Base-by-base conservation (phyloP, 2,113 vertebrate species). In the Orthonyx spaldingii region DNA sequence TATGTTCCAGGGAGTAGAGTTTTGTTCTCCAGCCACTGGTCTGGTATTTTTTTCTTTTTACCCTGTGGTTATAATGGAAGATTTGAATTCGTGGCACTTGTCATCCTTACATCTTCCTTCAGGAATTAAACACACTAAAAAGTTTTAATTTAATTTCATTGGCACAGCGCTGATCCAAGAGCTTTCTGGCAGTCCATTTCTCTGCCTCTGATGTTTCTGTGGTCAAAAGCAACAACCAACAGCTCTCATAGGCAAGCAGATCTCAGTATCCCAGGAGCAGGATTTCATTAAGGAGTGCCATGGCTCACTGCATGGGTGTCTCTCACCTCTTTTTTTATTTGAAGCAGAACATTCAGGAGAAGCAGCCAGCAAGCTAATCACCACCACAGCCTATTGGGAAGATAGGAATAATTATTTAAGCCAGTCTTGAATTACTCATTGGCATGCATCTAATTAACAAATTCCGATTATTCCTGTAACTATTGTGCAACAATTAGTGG, bases 401-500 rank as follows among this genome's bases (percentile, higher is more conserved):
- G 96, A 96, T 93, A 96, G 92, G 90, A 96, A 93, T 94, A 96
- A 96, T 94, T 94, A 96, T 92, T 96, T 96, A 96, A 95, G 88
- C 90, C 90, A 94, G 90, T 89, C 83, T 90, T 92, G 92, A 93
- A 96, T 96, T 95, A 93, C 92, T 96, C 96, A 92, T 90, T 96
- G 96, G 96, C 80, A 91, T 95, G 93, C 90, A 96, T 92, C 88
- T 96, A 95, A 97, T 96, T 96, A 97, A 92, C 96, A 96, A 95
- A 96, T 96, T 97, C 96, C 72, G 5, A 93, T 97, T 96, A 96
- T 97, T 96, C 96, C 96, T 96, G 96, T 95, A 96, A 97, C 94
- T 96, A 95, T 97, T 97, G 96, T 95, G 96, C 93, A 97, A 97
- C 91, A 96, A 96, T 96, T 96, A 96, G 93, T 95, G 94, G 94